These are phyloP conservation scores for Drosophila parthenogenetica DNA, from an alignment of 2,888 invertebrate genomes.

Conservation along the genomic window DNA sequence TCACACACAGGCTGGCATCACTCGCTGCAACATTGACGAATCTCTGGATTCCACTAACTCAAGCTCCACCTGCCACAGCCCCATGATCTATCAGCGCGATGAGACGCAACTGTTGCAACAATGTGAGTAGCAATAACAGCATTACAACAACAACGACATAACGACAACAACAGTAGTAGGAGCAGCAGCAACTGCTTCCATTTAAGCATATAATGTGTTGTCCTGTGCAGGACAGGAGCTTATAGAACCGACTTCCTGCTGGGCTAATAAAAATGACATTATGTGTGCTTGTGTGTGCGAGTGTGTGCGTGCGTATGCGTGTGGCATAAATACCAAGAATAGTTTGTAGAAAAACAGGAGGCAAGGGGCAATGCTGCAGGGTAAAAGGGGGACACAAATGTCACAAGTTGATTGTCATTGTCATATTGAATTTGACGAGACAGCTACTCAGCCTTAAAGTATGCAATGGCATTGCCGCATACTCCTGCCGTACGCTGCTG, in stretches of 20 bases:
- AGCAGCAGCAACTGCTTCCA: slow-evolving; percentile 36
- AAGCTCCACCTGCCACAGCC: slow-evolving; percentile 85
- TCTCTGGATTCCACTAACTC: slow-evolving; percentile 85
- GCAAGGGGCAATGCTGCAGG: too few species aligned
- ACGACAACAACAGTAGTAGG: slow-evolving; percentile 48
- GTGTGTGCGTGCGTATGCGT: neutral
- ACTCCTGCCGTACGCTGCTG: neutral
- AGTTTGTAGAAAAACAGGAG: too few species aligned
- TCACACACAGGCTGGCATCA: slow-evolving; percentile 83
- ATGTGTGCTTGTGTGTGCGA: slow-evolving; percentile 8
- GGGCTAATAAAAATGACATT: slow-evolving; percentile 69
- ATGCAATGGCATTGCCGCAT: slow-evolving; percentile 12
- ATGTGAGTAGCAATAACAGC: slow-evolving; percentile 64
- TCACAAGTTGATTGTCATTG: slow-evolving; percentile 78
- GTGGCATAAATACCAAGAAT: neutral
- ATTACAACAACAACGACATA: too few species aligned
- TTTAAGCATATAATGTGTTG: slow-evolving; percentile 45
- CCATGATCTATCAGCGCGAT: slow-evolving; percentile 84
- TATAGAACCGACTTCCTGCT: slow-evolving; percentile 9
- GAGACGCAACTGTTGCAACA: slow-evolving; percentile 83
- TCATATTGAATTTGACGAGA: slow-evolving; percentile 73
- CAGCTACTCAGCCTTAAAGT: slow-evolving; percentile 40
- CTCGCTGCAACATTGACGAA: slow-evolving; percentile 85
- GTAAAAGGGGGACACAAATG: slow-evolving; percentile 50
- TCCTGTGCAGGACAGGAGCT: slow-evolving; percentile 14